phyloP scores from a whole-genome alignment of 2,113 vertebrate genomes.

The Erpornis zantholeuca region DNA sequence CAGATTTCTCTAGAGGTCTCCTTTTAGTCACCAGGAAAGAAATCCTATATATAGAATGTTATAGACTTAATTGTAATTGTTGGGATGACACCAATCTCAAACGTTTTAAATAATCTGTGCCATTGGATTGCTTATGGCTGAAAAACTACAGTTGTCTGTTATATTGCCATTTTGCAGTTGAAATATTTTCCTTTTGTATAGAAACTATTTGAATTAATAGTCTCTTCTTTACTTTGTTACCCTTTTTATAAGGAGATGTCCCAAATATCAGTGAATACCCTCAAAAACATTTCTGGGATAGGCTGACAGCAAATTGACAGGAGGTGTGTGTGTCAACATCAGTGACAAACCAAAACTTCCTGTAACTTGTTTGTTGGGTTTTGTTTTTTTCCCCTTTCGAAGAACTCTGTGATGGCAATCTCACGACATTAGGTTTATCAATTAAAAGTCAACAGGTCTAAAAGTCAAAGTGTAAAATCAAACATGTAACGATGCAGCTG shows the following conservation, averaged over 20 bases:
- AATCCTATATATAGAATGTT: background rate
- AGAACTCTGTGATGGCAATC: background rate
- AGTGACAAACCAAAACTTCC: background rate
- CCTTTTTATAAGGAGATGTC: background rate
- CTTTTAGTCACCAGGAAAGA: background rate
- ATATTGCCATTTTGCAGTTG: background rate
- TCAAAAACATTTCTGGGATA: background rate
- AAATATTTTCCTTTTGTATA: background rate
- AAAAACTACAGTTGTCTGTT: background rate
- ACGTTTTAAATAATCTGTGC: background rate
- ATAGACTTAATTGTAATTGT: background rate
- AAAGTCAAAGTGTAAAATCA: background rate
- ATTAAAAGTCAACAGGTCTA: background rate
- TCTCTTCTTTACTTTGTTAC: rapidly evolving
- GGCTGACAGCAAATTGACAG: background rate
- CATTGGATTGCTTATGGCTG: background rate
- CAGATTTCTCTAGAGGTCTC: slow-evolving; percentile 18
- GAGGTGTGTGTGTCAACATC: background rate
- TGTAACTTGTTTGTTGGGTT: background rate
- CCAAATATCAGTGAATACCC: background rate
- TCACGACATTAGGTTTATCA: rapidly evolving
- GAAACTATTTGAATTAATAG: background rate
- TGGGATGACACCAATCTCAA: background rate
- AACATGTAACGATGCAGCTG: background rate
- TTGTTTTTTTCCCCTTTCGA: background rate